Conservation (phyloP, 2,797 vertebrate genomes). For the Momotus momota region DNA sequence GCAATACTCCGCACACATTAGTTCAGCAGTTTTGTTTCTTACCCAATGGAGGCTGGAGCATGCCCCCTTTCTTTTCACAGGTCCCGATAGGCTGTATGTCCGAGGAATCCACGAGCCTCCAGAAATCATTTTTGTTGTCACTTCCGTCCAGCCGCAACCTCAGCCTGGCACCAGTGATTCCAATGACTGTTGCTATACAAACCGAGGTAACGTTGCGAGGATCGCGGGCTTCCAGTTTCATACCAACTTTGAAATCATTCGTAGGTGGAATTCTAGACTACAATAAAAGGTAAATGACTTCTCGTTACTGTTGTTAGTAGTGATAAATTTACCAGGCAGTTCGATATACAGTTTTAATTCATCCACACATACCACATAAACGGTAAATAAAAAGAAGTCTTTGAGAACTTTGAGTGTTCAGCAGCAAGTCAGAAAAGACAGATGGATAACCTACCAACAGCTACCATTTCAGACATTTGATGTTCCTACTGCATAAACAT, state of each 20-base stretch:
- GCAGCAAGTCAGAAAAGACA: neutral
- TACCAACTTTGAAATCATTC: conserved; percentile 95
- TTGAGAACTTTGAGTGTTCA: neutral
- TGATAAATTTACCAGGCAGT: neutral
- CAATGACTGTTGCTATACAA: conserved; percentile 95
- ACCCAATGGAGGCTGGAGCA: conserved; percentile 97
- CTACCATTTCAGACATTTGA: neutral
- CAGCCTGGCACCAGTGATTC: conserved; percentile 89
- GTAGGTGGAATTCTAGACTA: conserved; percentile 90
- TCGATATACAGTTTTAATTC: neutral
- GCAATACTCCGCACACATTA: neutral
- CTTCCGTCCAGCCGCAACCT: conserved; percentile 93
- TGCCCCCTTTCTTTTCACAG: conserved; percentile 95
- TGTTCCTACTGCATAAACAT: neutral
- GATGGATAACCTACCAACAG: neutral
- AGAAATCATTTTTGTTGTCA: conserved; percentile 97
- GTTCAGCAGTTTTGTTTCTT: conserved; percentile 53
- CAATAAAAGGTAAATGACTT: conserved; percentile 25
- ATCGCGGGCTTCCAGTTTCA: conserved; percentile 95
- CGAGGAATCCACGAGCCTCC: conserved; percentile 94
- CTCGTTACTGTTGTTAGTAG: conserved; percentile 6
- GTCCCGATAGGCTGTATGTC: conserved; percentile 95
- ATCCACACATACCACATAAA: neutral
- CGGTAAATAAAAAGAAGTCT: neutral
- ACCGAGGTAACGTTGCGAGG: conserved; percentile 92